A percentile compares a stretch with the other conserved stretches of the same genome.
Evolutionary conservation across 2,113 vertebrate genomes (phyloP).

Genomic region (Cynopterus brachyotis): DNA sequence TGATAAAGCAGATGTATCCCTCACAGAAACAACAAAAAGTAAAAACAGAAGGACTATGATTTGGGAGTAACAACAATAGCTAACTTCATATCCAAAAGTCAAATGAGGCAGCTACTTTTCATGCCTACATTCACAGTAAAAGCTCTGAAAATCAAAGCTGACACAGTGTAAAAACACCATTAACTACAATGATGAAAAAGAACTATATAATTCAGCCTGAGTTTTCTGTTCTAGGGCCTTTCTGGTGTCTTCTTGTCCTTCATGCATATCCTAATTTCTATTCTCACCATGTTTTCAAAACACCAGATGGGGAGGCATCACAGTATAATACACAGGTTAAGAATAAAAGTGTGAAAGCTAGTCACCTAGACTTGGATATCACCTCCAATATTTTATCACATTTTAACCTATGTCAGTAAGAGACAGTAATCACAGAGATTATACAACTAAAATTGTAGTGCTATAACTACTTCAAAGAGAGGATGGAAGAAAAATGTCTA

Average conservation of each 20-base stretch:
- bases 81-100: not conserved
- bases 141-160: not conserved
- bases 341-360: not conserved
- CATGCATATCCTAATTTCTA: not conserved
- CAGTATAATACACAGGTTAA: not conserved
- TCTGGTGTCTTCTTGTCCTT: not conserved
- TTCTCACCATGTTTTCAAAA: not conserved
- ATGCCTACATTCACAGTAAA: not conserved
- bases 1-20: not conserved
- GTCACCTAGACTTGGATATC: not conserved
- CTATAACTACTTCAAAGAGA: not conserved
- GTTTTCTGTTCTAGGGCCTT: not conserved
- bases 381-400: not conserved
- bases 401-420: not conserved
- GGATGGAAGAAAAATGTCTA: not conserved
- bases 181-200: not conserved
- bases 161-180: not conserved
- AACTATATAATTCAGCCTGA: not conserved
- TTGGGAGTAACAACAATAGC: slow-evolving; percentile 6
- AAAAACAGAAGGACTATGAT: not conserved
- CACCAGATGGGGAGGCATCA: not conserved
- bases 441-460: not conserved
- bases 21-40: not conserved
- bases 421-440: not conserved
- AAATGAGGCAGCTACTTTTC: not conserved